phyloP scores from a whole-genome alignment of 2,888 invertebrate species.

The Tipula helvola region DNA sequence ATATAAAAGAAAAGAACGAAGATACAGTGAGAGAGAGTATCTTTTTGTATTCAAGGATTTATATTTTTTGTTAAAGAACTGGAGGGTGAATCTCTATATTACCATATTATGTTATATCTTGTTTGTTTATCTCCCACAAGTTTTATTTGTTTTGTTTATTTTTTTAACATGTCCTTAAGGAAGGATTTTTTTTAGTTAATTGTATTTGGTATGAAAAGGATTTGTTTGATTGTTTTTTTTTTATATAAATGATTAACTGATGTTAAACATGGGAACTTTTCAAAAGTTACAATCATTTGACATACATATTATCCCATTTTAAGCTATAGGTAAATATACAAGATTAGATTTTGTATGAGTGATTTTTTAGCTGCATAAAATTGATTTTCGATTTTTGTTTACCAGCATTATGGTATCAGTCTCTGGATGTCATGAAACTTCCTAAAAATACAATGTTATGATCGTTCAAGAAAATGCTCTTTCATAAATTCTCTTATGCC shows the following conservation, averaged over 20 bases:
- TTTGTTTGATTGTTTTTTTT: neutral
- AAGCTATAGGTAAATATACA: too few relatives aligned
- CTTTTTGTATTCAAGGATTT: neutral
- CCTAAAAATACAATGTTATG: too few relatives aligned
- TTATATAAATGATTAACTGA: neutral
- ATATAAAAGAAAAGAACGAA: neutral
- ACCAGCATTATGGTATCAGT: too few relatives aligned
- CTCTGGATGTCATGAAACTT: too few relatives aligned
- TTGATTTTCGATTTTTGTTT: too few relatives aligned
- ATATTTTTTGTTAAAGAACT: neutral
- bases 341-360: too few relatives aligned
- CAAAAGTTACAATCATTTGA: neutral
- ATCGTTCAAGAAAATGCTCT: too few relatives aligned
- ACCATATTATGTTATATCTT: neutral
- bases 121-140: neutral
- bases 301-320: neutral
- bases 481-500: too few relatives aligned
- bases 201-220: neutral
- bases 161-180: neutral
- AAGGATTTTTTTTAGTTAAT: neutral
- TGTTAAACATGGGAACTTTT: neutral
- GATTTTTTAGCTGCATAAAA: too few relatives aligned
- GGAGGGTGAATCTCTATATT: neutral
- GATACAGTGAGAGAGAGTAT: neutral
- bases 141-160: neutral